Percentiles rank a stretch among this genome's conserved stretches.
Conservation (phyloP, 2,888 invertebrate species). For the Ochlodes sylvanus region DNA sequence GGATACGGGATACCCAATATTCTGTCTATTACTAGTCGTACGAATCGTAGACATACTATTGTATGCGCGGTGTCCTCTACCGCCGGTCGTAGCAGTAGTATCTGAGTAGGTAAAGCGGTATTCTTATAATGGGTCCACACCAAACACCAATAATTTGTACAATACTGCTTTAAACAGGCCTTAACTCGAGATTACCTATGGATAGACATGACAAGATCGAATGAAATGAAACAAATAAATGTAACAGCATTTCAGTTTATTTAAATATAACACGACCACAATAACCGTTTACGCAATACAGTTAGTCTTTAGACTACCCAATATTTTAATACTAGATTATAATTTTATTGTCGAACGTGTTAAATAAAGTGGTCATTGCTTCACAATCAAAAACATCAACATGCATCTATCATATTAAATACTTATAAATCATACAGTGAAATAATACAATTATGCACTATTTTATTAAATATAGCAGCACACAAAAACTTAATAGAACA, state of each 20-base stretch:
- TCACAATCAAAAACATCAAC: constrained; percentile 30
- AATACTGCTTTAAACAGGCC: too few species aligned
- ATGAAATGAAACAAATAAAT: constrained; percentile 44
- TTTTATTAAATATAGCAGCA: constrained; percentile 21
- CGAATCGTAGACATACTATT: too few species aligned
- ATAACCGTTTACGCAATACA: constrained; percentile 69
- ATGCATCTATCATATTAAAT: constrained; percentile 10
- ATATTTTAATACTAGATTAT: constrained; percentile 72
- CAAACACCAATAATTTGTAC: too few species aligned
- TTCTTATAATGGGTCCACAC: too few species aligned
- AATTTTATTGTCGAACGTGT: constrained; percentile 82
- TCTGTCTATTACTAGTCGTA: too few species aligned
- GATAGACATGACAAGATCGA: too few species aligned
- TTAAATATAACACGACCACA: constrained; percentile 81
- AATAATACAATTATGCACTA: constrained; percentile 15
- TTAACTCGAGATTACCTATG: too few species aligned
- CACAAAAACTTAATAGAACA: background rate
- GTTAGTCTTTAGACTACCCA: constrained; percentile 71
- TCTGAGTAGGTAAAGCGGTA: too few species aligned
- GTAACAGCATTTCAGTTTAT: constrained; percentile 76
- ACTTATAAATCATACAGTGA: constrained; percentile 20
- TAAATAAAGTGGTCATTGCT: constrained; percentile 56
- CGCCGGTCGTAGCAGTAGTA: too few species aligned
- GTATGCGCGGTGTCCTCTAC: too few species aligned
- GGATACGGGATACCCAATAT: too few species aligned